Conservation (phyloP, 2,113 vertebrate species). For the Pachycephala philippinensis region DNA sequence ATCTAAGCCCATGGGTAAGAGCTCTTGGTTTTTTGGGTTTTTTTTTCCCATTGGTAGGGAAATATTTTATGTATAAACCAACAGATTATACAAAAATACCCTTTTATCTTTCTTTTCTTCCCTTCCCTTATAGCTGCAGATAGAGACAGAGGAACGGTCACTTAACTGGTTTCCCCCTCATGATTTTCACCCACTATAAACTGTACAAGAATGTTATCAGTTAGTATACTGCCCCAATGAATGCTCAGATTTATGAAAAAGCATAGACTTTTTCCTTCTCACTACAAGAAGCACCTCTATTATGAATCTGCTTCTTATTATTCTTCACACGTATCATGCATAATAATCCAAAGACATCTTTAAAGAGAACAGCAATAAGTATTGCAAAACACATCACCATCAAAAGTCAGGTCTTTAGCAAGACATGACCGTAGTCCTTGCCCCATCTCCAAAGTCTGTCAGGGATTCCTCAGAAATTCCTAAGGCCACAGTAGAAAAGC, state of each 20-base stretch:
- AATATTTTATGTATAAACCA: not conserved
- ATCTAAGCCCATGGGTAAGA: not conserved
- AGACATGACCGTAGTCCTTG: not conserved
- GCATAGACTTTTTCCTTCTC: not conserved
- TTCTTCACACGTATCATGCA: not conserved
- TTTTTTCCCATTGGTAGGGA: not conserved
- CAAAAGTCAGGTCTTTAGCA: not conserved
- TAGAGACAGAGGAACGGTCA: not conserved
- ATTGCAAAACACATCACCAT: not conserved
- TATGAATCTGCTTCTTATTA: not conserved
- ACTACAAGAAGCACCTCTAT: not conserved
- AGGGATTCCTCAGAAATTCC: not conserved
- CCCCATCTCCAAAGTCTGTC: not conserved
- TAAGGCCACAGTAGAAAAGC: not conserved
- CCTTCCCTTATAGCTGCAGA: not conserved
- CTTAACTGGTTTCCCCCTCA: not conserved
- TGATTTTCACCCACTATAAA: not conserved
- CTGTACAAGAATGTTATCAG: not conserved
- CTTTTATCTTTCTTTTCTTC: not conserved
- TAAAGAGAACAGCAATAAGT: not conserved
- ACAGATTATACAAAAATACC: not conserved
- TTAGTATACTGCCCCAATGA: not conserved
- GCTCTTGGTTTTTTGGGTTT: not conserved
- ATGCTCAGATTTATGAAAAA: not conserved
- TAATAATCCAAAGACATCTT: not conserved